Percentiles rank a stretch among this genome's conserved stretches.
Evolutionary conservation across 2,888 invertebrate species (phyloP).

Genomic region (Spilarctia lutea): DNA sequence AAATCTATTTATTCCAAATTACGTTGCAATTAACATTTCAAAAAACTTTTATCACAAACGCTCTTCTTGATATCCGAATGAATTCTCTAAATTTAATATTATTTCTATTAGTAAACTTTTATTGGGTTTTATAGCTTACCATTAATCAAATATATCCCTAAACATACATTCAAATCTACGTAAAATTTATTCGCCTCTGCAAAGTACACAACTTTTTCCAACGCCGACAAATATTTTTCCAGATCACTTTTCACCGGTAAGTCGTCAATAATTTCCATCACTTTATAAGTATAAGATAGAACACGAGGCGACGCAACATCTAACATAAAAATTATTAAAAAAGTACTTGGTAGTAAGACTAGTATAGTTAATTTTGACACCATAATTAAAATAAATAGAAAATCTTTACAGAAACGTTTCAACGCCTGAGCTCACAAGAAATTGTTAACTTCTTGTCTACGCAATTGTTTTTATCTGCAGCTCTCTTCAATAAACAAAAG

Average conservation of each 20-base stretch:
- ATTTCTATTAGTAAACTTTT: not conserved
- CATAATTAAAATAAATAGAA: conserved; percentile 1
- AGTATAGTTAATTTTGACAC: not conserved
- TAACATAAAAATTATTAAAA: conserved; percentile 10
- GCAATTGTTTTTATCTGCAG: conserved; percentile 8
- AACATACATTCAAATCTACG: conserved; percentile 62
- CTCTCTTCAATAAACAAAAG: conserved; percentile 2
- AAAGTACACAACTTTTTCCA: conserved; percentile 59
- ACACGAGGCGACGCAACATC: conserved; percentile 6
- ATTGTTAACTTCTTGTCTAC: not conserved
- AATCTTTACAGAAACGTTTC: not conserved
- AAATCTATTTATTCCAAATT: not conserved
- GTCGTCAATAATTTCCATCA: conserved; percentile 20
- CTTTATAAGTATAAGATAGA: conserved; percentile 13
- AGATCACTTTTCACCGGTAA: conserved; percentile 50
- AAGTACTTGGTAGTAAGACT: not conserved
- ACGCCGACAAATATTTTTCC: conserved; percentile 50
- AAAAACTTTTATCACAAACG: not conserved
- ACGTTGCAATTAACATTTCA: not conserved
- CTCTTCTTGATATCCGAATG: not conserved
- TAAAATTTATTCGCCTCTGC: conserved; percentile 48
- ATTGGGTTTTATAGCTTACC: conserved; percentile 55
- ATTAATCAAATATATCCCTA: conserved; percentile 67
- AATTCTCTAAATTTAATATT: not conserved
- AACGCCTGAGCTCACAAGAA: conserved; percentile 12